phyloP scores from a whole-genome alignment of 2,113 vertebrate genomes.

The Heliornis fulica region DNA sequence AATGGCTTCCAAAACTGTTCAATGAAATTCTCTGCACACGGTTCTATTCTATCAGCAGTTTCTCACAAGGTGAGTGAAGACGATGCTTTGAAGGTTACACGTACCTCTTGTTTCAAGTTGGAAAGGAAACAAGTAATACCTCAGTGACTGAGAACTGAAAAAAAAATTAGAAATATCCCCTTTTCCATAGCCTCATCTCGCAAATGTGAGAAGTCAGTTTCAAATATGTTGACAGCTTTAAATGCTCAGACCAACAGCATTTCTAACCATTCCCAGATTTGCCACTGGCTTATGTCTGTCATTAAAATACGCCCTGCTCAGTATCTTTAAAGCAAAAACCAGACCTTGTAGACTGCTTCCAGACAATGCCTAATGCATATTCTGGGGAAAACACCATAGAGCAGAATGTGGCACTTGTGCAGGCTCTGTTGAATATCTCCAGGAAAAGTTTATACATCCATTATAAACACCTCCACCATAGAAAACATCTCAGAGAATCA shows the following conservation, averaged over 20 bases:
- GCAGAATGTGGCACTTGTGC: neutral
- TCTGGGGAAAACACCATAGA: neutral
- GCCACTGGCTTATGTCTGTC: neutral
- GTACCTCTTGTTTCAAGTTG: neutral
- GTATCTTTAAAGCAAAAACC: neutral
- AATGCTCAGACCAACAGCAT: neutral
- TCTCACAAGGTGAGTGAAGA: neutral
- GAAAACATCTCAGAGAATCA: neutral
- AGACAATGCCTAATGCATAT: neutral
- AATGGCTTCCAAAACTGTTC: neutral
- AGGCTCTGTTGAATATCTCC: neutral
- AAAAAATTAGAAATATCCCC: neutral
- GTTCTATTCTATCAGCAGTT: neutral
- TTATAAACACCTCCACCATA: neutral
- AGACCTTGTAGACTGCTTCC: neutral
- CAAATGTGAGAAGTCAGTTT: rapidly evolving
- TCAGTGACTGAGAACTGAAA: neutral
- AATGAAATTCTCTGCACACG: neutral
- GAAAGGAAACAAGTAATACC: neutral
- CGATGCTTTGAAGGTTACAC: neutral
- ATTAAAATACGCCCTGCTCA: neutral
- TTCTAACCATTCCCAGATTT: neutral
- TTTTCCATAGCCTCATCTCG: neutral
- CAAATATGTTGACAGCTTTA: neutral
- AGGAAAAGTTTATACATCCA: neutral